Evolutionary conservation across 2,113 vertebrate genomes (phyloP), one percentile per base, ranked within the genome.

Genomic region (Coryphaenoides rupestris): DNA sequence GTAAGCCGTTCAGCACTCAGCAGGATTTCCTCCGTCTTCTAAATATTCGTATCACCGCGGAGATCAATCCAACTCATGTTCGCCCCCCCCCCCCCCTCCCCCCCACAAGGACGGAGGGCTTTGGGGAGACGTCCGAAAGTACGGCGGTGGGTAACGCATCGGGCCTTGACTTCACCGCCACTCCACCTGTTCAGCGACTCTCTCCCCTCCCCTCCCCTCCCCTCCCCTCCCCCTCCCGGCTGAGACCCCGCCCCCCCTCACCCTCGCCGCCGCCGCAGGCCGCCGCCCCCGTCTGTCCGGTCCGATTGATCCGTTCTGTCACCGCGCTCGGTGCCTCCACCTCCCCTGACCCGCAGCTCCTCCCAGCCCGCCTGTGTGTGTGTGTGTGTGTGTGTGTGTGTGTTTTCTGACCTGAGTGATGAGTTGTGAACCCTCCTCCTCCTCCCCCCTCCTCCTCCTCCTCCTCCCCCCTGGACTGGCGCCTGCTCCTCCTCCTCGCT

Each of bases 361-460:
- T 78, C 72, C 2, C 12, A 21, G 64, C 73, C n/a, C 50, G 60
- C 21, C n/a, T 75, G 6, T 33, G 67, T 54, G 76, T 76, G 76
- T 73, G 74, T 63, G 72, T 55, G 56, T 69, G 57, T 24, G 53
- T 65, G 53, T 65, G 53, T 57, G 53, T 22, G 54, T 19, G 54
- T 23, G 23, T n/a, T 67, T n/a, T 62, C 82, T 87, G 84, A 87
- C 83, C 87, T 87, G 86, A 88, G 83, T 86, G 86, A 89, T 87
- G 87, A 88, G 84, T 79, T 79, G 82, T 89, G 87, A 89, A n/a
- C n/a, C n/a, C n/a, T n/a, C n/a, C n/a, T n/a, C 87, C 87, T 85
- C 87, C 87, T 84, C 85, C 75, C 47, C 47, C 46, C 46, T 9
- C 13, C 46, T 17, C 13, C 13, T 13, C n/a, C n/a, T 13, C 46